Percentiles rank a stretch among this genome's conserved stretches.
Evolutionary conservation across 2,888 invertebrate genomes (phyloP).

Genomic region (Drosophila rellima): DNA sequence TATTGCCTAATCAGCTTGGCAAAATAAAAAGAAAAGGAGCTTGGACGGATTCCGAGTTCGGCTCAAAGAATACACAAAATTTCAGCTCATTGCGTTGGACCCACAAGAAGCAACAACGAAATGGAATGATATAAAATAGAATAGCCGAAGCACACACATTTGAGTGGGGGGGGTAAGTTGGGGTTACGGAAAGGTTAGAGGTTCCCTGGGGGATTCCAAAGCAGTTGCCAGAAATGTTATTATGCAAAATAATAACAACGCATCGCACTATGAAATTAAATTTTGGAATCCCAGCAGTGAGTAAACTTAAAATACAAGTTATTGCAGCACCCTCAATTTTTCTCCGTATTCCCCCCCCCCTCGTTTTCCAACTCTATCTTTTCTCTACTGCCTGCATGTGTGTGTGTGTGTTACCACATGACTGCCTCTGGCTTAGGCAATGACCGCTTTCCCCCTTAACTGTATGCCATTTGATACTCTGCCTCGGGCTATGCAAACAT

Average conservation of each 20-base stretch:
- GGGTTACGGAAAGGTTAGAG: not conserved
- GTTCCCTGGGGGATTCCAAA: constrained; percentile 40
- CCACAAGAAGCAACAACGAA: constrained; percentile 14
- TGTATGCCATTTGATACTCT: constrained; percentile 48
- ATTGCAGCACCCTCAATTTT: constrained; percentile 54
- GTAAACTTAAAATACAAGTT: constrained; percentile 80
- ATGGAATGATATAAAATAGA: constrained; percentile 32
- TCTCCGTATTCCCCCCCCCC: not conserved
- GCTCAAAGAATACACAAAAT: constrained; percentile 31
- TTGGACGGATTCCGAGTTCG: not conserved
- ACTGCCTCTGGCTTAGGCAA: constrained; percentile 65
- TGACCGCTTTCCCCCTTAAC: constrained; percentile 34
- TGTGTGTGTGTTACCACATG: constrained; percentile 65
- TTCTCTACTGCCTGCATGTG: not conserved
- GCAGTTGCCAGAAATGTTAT: constrained; percentile 67
- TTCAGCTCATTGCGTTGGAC: constrained; percentile 29
- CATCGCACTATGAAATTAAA: constrained; percentile 82
- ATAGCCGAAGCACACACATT: constrained; percentile 3
- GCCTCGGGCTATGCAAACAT: constrained; percentile 6
- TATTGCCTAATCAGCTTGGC: constrained; percentile 42
- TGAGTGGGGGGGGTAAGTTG: not conserved
- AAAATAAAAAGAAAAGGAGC: not conserved
- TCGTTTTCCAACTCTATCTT: not conserved
- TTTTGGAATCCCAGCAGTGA: constrained; percentile 80
- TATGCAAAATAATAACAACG: constrained; percentile 81